A percentile compares a stretch with the other conserved stretches of the same genome.
Evolutionary conservation across 23 tunicate species (phyloP).

Genomic region (Halocynthia aurantium): DNA sequence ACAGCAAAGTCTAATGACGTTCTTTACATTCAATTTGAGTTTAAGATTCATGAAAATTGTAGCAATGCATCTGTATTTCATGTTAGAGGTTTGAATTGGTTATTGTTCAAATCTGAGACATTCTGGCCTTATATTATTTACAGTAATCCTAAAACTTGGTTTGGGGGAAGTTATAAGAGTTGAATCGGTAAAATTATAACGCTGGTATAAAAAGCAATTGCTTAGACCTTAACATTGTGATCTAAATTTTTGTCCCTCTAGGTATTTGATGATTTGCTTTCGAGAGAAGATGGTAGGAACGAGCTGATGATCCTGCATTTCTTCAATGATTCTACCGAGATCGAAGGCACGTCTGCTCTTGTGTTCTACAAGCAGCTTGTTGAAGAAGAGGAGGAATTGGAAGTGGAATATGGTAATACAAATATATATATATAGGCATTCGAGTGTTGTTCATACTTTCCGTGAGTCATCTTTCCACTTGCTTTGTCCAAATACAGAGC

Average conservation of each 20-base stretch:
- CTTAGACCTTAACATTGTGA: not conserved
- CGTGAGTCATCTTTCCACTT: not conserved
- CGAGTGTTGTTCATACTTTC: not conserved
- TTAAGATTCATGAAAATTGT: too few relatives aligned
- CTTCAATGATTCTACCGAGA: constrained; percentile 62
- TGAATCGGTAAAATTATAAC: not conserved
- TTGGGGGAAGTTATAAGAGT: not conserved
- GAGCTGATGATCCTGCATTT: constrained; percentile 67
- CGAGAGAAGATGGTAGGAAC: constrained; percentile 68
- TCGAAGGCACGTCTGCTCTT: constrained; percentile 60
- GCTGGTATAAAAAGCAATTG: not conserved
- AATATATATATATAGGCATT: not conserved
- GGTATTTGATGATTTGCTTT: constrained; percentile 64
- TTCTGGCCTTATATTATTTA: too few relatives aligned
- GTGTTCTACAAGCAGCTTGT: constrained; percentile 46
- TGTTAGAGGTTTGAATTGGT: too few relatives aligned
- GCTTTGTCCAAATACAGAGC: constrained; percentile 30
- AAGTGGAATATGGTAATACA: constrained; percentile 74
- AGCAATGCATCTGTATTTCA: too few relatives aligned
- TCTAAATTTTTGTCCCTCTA: constrained; percentile 5
- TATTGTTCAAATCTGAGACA: too few relatives aligned
- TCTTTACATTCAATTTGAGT: too few relatives aligned
- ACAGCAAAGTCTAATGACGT: too few relatives aligned
- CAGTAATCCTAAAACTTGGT: not conserved
- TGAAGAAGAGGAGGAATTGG: constrained; percentile 67